phyloP scores from a whole-genome alignment of 30 jellyfish, hydroid and myxozoan genomes.

The Hydra vulgaris region DNA sequence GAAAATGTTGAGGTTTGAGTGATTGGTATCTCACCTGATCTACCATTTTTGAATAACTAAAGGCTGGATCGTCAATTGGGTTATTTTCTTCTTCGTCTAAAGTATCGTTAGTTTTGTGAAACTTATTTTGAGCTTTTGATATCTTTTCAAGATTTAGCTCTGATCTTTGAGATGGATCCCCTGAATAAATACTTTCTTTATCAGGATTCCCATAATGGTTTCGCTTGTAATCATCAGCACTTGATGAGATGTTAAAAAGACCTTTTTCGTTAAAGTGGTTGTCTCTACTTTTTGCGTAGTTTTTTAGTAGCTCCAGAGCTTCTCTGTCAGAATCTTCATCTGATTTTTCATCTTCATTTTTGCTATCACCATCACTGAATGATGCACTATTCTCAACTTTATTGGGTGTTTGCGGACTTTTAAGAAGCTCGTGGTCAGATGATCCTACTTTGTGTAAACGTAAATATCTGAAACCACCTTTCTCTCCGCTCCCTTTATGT shows the following conservation, averaged over 20 bases:
- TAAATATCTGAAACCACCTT: slow-evolving; percentile 7
- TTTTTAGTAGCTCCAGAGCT: slow-evolving; percentile 8
- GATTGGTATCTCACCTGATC: neutral
- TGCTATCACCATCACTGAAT: neutral
- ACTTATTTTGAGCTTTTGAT: neutral
- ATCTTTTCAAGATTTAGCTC: neutral
- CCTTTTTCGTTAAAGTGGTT: slow-evolving; percentile 8
- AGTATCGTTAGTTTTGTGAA: neutral
- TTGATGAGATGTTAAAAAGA: neutral
- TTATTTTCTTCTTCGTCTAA: neutral
- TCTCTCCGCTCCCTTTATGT: slow-evolving; percentile 4
- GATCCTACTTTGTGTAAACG: slow-evolving; percentile 8
- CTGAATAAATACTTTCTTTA: neutral
- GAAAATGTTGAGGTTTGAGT: neutral
- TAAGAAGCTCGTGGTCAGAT: neutral
- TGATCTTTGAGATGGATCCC: neutral
- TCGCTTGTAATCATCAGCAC: slow-evolving; percentile 3
- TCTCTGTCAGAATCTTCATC: slow-evolving; percentile 6
- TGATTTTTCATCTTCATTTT: neutral
- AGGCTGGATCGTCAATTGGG: neutral
- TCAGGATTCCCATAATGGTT: neutral
- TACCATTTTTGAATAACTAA: neutral
- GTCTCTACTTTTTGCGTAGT: slow-evolving; percentile 9
- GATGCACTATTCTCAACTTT: neutral
- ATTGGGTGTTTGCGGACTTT: neutral